phyloP scores from a whole-genome alignment of 2,888 invertebrate species.

The Heliconius ethilla region DNA sequence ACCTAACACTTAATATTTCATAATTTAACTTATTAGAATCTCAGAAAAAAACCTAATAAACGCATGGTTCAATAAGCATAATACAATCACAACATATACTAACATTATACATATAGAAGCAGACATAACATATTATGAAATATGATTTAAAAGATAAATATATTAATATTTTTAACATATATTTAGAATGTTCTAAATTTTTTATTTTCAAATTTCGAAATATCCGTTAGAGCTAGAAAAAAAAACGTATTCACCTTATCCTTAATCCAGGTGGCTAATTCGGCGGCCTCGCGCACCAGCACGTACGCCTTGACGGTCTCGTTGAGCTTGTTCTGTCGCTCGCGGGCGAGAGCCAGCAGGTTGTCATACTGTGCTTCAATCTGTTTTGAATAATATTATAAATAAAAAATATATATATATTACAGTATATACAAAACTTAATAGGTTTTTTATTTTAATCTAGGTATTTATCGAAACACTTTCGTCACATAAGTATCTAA shows the following conservation, averaged over 20 bases:
- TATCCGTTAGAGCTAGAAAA: background rate
- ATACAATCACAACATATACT: background rate
- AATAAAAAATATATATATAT: background rate
- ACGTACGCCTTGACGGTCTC: constrained; percentile 99
- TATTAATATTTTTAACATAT: background rate
- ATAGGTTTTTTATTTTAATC: background rate
- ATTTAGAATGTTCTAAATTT: background rate
- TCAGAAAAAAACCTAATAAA: no score
- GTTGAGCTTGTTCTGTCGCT: constrained; percentile 96
- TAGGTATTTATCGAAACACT: background rate
- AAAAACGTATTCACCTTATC: constrained; percentile 86
- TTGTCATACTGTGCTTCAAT: constrained; percentile 98
- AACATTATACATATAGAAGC: background rate
- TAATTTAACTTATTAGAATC: no score
- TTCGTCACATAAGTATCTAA: no score
- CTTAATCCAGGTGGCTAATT: constrained; percentile 98
- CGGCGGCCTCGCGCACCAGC: constrained; percentile 98
- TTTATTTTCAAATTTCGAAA: background rate
- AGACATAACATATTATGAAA: background rate
- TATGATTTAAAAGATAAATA: background rate
- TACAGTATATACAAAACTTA: no score
- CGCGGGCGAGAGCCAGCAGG: constrained; percentile 91
- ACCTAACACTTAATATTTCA: no score
- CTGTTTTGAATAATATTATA: constrained; percentile 67
- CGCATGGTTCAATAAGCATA: background rate